Evolutionary conservation across 2,113 vertebrate genomes (phyloP), one percentile per base, ranked within the genome.

Genomic region (Seriola dumerili): DNA sequence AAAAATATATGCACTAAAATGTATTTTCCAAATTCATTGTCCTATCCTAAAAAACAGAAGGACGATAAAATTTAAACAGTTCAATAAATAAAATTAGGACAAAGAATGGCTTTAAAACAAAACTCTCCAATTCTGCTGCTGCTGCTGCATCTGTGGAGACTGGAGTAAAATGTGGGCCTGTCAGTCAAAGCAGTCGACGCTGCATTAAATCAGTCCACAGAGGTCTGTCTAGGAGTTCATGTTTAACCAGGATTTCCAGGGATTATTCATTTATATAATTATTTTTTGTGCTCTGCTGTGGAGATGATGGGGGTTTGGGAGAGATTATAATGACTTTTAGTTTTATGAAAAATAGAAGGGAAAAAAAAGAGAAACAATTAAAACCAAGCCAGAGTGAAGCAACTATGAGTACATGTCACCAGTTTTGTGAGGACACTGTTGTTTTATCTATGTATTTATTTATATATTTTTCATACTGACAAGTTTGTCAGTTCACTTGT

Each of bases 191-290:
- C 4, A 44, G 67, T 29, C n/a, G 1, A 44, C 1, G 12, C 52
- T 48, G 76, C 55, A 85, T 88, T 85, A 74, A 83, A 81, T 78
- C 82, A 84, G 44, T 76, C 84, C 78, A 38, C 81, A 40, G 46
- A 63, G 54, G 70, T 73, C 84, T 78, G 70, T 89, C 86, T 71
- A 88, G 85, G 83, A 91, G 70, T 55, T 89, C 81, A 78, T 87
- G 76, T 91, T 92, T 86, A 89, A 89, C 73, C 63, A 82, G 93
- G 91, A 93, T 94, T 93, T 92, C 67, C 83, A 83, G 71, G 91
- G 93, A 94, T 95, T 94, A 94, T 79, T 86, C 69, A 87, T 90
- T 91, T 87, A 92, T 90, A 88, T 93, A 85, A 93, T 94, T 92
- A 93, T 92, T 87, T 84, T 87, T 82, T 61, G 55, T 85, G 78